A percentile compares a stretch with the other conserved stretches of the same genome.
Evolutionary conservation across 2,797 vertebrate genomes (phyloP).

Genomic region (Lutjanus campechanus): DNA sequence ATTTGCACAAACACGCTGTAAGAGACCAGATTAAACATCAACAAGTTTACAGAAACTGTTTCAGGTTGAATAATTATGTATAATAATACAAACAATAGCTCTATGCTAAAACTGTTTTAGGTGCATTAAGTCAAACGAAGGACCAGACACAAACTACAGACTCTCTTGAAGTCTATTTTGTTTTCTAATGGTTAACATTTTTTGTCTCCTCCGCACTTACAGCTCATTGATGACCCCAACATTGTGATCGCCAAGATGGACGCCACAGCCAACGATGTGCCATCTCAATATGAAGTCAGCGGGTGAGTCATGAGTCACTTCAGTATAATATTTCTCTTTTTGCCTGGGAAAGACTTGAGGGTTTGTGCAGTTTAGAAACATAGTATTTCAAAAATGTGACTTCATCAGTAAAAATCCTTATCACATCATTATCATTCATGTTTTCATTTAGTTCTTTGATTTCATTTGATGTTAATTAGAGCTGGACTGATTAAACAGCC

Average conservation of each 20-base stretch:
- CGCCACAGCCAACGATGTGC: constrained; percentile 98
- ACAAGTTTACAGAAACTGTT: background rate
- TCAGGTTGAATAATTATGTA: background rate
- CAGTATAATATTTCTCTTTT: background rate
- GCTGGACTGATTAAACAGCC: background rate
- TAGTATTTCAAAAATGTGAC: background rate
- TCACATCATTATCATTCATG: background rate
- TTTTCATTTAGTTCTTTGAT: background rate
- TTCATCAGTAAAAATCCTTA: background rate
- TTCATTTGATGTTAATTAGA: background rate
- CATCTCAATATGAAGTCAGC: constrained; percentile 95
- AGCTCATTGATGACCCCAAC: constrained; percentile 92
- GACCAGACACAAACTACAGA: background rate
- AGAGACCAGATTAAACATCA: background rate
- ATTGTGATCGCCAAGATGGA: constrained; percentile 99
- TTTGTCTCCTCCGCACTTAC: constrained; percentile 12
- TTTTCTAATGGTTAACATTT: background rate
- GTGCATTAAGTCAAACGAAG: background rate
- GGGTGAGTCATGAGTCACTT: constrained; percentile 87
- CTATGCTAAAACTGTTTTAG: background rate
- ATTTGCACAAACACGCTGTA: background rate
- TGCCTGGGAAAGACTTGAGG: background rate
- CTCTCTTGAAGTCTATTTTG: background rate
- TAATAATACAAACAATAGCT: background rate
- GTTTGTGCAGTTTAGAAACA: background rate